Conservation (phyloP, 2,113 vertebrate genomes). For the Dromiciops gliroides region DNA sequence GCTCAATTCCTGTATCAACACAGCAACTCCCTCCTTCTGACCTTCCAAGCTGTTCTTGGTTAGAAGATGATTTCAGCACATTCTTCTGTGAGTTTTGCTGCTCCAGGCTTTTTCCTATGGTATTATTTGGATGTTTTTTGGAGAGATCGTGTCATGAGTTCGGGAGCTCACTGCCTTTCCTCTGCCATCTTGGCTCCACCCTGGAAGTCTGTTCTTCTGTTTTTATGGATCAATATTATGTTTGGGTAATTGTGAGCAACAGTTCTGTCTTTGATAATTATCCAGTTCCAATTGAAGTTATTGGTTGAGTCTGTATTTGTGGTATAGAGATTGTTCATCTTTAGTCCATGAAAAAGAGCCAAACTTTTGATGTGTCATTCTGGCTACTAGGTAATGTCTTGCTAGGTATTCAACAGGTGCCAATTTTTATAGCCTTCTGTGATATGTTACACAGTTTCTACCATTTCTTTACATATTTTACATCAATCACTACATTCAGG, state of each 20-base stretch:
- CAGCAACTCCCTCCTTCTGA: too few species aligned
- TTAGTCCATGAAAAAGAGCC: neutral
- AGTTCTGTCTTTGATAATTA: neutral
- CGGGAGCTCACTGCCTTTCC: too few species aligned
- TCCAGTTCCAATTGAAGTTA: neutral
- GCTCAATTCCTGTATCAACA: too few species aligned
- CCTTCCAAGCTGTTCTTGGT: too few species aligned
- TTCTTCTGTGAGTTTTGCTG: too few species aligned
- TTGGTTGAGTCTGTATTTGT: neutral
- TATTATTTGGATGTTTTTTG: too few species aligned
- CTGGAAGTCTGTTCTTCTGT: too few species aligned
- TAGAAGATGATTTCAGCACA: too few species aligned
- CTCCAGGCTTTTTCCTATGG: too few species aligned
- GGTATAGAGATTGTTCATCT: neutral
- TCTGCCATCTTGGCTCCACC: too few species aligned
- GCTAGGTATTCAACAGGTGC: neutral
- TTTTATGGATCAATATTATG: neutral
- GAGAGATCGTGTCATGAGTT: too few species aligned
- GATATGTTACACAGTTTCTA: neutral
- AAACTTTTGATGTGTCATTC: neutral
- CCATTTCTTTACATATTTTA: neutral
- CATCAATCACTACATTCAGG: neutral
- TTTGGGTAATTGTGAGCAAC: neutral
- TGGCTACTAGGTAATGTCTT: neutral
- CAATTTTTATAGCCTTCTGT: neutral